A percentile compares a stretch with the other conserved stretches of the same genome.
Conservation (phyloP, 2,113 vertebrate species). For the Ellobius talpinus region DNA sequence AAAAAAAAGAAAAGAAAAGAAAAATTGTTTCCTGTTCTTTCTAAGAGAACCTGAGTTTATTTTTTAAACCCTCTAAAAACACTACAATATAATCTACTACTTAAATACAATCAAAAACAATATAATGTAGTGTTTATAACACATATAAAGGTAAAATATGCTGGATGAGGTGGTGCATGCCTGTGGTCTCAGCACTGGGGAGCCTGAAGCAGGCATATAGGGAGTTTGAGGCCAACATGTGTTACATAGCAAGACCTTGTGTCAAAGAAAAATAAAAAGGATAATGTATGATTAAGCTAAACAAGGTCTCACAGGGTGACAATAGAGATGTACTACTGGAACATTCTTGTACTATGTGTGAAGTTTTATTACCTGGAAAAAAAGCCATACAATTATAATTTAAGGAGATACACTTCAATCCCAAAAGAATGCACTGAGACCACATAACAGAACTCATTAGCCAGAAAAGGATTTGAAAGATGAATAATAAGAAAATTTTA, state of each 20-base stretch:
- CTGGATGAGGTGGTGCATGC: background rate
- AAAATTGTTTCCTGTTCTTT: background rate
- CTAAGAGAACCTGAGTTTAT: background rate
- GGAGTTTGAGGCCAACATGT: background rate
- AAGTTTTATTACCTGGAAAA: background rate
- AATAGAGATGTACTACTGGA: background rate
- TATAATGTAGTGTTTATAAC: background rate
- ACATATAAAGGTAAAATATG: background rate
- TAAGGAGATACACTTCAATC: background rate
- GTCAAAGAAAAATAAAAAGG: background rate
- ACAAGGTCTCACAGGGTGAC: background rate
- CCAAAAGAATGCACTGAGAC: background rate
- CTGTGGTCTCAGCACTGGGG: too few species aligned
- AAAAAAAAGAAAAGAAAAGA: background rate
- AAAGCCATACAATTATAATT: background rate
- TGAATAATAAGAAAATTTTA: background rate
- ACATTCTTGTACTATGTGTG: background rate
- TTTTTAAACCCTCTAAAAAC: background rate
- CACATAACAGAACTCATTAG: background rate
- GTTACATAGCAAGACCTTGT: background rate
- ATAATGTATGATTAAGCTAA: background rate
- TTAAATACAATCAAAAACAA: background rate
- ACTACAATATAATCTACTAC: background rate
- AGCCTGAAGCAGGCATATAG: background rate
- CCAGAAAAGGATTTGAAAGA: background rate